Evolutionary conservation across 1,140 invertebrate species (phyloP).

Genomic region (Psix sp.): DNA sequence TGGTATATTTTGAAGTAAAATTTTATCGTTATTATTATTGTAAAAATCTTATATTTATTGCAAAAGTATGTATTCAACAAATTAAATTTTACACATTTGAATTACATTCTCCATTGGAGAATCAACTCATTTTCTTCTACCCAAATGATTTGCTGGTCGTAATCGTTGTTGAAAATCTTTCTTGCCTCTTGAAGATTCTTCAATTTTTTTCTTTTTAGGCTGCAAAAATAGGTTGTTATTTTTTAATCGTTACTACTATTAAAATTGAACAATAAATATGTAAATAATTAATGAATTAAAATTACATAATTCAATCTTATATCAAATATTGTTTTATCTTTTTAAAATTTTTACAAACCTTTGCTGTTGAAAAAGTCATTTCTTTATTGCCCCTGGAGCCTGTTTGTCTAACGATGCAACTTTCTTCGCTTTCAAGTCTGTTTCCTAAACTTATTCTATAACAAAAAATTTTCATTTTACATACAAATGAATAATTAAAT

Average conservation of each 20-base stretch:
- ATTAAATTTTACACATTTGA: neutral
- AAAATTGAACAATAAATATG: too few relatives aligned
- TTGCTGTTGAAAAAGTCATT: conserved; percentile 85
- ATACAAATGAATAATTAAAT: conserved; percentile 10
- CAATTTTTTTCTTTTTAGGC: conserved; percentile 30
- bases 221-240: too few relatives aligned
- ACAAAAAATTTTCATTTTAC: conserved; percentile 2
- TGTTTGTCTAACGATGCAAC: conserved; percentile 77
- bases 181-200: conserved; percentile 75
- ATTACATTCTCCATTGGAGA: too few relatives aligned
- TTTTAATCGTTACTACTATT: too few relatives aligned
- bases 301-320: neutral
- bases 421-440: conserved; percentile 80
- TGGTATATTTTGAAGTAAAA: too few relatives aligned
- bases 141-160: conserved; percentile 80
- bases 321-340: conserved; percentile 4
- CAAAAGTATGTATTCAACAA: neutral
- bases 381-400: conserved; percentile 84
- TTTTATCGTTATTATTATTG: too few relatives aligned
- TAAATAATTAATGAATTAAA: neutral
- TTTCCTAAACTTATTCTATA: conserved; percentile 83
- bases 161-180: conserved; percentile 85
- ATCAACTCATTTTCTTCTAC: conserved; percentile 62
- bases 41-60: too few relatives aligned
- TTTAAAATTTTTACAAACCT: conserved; percentile 67